Evolutionary conservation across 2,797 vertebrate species (phyloP).

Genomic region (Pachyuromys duprasi): DNA sequence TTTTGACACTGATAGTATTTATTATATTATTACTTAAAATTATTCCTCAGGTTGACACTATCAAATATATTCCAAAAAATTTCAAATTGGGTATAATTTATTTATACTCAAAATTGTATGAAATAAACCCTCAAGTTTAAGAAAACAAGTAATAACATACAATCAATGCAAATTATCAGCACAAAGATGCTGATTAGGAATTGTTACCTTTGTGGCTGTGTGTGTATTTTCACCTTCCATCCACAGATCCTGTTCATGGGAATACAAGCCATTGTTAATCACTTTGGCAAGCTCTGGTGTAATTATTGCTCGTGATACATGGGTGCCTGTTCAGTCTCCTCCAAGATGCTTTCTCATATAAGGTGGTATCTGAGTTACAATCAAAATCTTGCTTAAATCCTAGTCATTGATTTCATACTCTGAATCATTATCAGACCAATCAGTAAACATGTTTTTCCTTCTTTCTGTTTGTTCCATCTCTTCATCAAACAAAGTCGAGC

Average conservation of each 20-base stretch:
- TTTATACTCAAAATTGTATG: slow-evolving; percentile 57
- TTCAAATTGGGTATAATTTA: slow-evolving; percentile 33
- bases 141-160: slow-evolving; percentile 47
- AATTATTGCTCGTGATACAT: slow-evolving; percentile 90
- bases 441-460: slow-evolving; percentile 92
- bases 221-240: slow-evolving; percentile 86
- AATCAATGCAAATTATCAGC: not conserved
- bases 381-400: slow-evolving; percentile 96
- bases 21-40: slow-evolving; percentile 29
- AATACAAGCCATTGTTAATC: slow-evolving; percentile 96
- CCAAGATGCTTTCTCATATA: slow-evolving; percentile 92
- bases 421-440: slow-evolving; percentile 93
- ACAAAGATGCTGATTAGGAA: slow-evolving; percentile 21
- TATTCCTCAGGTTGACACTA: not conserved
- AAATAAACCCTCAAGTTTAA: slow-evolving; percentile 49
- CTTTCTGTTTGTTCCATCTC: slow-evolving; percentile 93
- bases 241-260: slow-evolving; percentile 96
- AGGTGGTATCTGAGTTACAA: slow-evolving; percentile 95
- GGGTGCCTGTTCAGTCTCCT: slow-evolving; percentile 91
- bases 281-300: slow-evolving; percentile 93
- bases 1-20: slow-evolving; percentile 14
- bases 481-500: slow-evolving; percentile 96
- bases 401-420: slow-evolving; percentile 96
- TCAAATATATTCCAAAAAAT: slow-evolving; percentile 16
- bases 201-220: slow-evolving; percentile 89